Base-by-base conservation (phyloP, 2,888 invertebrate species). In the Morinoia aosen region DNA sequence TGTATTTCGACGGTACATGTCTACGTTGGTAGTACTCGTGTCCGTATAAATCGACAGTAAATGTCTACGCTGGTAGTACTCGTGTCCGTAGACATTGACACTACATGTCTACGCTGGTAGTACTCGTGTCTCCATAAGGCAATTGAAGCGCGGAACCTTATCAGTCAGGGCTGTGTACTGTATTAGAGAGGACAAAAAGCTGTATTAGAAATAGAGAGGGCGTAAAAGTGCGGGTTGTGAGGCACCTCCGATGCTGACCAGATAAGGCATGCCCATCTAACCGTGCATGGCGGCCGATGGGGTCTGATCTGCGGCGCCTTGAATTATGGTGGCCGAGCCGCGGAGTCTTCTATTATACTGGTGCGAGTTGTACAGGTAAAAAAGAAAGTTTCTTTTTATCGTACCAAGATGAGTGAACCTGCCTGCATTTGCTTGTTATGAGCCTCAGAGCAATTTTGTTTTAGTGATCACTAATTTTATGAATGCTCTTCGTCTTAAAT, bases 201-300 rank as follows among this genome's bases (percentile, higher is more conserved):
- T 48, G 48, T 48, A 48, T 48, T 5, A 48, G 48, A 48, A 90
- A 90, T 40, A 12, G 40, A 2, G 14, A 40, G 40, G 90, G 14
- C 4, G n/a, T 4, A 90, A 39, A 39, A 90, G 10, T 11, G 90
- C 90, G 3, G 40, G 48, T 16, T 48, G 40, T 40, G 39, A 90
- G 16, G 76, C 76, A 90, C 90, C 19, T 39, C 90, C 14, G 90
- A 90, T 90, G 48, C 12, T 90, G 11, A 40, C 90, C 90, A 90
- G 90, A 90, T 90, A 90, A 90, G 90, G 48, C 40, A 4, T 25
- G 90, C 39, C 48, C 90, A 40, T 90, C 90, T 90, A 90, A 90
- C 90, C 90, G 90, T 90, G 39, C 90, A 90, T 90, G 90, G n/a
- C 90, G 90, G 90, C 90, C 90, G 40, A 39, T 40, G 48, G 39